phyloP scores from a whole-genome alignment of 2,888 invertebrate genomes.

The Himalopsyche japonica region DNA sequence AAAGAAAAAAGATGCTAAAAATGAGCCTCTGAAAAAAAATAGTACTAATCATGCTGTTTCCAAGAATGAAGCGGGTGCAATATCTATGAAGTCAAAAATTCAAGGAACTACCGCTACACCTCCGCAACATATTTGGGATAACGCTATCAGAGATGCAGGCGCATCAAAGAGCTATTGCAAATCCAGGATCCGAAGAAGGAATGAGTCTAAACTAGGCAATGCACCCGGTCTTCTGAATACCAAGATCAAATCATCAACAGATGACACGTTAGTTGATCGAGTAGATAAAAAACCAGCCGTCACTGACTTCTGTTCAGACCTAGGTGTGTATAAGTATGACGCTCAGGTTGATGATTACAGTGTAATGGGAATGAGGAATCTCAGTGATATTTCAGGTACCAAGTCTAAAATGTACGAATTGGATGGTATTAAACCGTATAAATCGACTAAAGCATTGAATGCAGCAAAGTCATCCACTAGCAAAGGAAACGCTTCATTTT shows the following conservation, averaged over 20 bases:
- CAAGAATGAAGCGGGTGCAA: neutral
- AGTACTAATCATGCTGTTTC: no score
- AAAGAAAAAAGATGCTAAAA: neutral
- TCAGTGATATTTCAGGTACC: neutral
- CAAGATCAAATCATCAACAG: neutral
- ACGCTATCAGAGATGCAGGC: neutral
- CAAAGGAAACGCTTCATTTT: neutral
- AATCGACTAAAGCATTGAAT: neutral
- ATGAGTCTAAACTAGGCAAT: neutral
- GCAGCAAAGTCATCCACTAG: neutral
- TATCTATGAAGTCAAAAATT: neutral
- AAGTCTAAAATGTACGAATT: neutral
- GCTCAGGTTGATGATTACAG: neutral
- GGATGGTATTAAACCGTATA: neutral
- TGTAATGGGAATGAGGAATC: neutral
- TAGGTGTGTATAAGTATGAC: neutral
- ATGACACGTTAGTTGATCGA: neutral
- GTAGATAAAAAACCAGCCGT: neutral
- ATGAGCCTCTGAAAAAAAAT: neutral
- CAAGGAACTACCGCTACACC: neutral
- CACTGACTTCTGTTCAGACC: neutral
- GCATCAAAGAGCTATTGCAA: neutral
- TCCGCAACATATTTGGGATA: neutral
- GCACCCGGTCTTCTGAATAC: neutral
- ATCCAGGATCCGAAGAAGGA: neutral